These are phyloP conservation scores for Neuroterus valhalla DNA, from an alignment of 1,140 invertebrate species.

Conservation along the genomic window DNA sequence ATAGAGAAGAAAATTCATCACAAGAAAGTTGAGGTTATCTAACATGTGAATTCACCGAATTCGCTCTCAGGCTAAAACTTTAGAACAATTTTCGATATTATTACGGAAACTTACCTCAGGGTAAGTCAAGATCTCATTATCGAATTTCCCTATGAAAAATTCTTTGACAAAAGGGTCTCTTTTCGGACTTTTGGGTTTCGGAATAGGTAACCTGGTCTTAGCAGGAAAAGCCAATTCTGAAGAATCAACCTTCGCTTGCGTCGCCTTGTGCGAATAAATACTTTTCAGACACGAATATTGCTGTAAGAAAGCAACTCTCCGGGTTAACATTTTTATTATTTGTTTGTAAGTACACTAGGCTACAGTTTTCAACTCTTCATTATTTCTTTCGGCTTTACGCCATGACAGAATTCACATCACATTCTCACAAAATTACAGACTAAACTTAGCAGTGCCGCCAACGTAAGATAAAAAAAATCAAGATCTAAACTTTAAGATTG, in stretches of 20 bases:
- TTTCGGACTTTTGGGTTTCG: constrained; percentile 64
- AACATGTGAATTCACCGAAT: background rate
- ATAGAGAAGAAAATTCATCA: no score
- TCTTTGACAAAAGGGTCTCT: constrained; percentile 78
- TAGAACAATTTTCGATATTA: background rate
- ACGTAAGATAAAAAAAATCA: no score
- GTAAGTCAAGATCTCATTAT: constrained; percentile 78
- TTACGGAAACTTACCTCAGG: background rate
- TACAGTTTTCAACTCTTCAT: background rate
- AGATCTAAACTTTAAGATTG: no score
- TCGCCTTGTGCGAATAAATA: constrained; percentile 29
- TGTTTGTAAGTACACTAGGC: background rate
- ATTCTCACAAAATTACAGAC: background rate
- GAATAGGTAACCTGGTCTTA: constrained; percentile 46
- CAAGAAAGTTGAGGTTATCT: constrained; percentile 3
- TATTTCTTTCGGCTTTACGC: background rate
- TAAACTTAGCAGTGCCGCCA: no score
- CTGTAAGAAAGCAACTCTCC: constrained; percentile 24
- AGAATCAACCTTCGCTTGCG: constrained; percentile 32
- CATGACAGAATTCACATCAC: background rate
- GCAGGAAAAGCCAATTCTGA: constrained; percentile 7
- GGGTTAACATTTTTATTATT: constrained; percentile 44
- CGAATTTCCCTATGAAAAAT: constrained; percentile 77
- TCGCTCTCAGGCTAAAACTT: no score
- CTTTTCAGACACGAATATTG: constrained; percentile 17